Evolutionary conservation across 2,113 vertebrate species (phyloP), one percentile per base, ranked within the genome.

Genomic region (Crotophaga sulcirostris): DNA sequence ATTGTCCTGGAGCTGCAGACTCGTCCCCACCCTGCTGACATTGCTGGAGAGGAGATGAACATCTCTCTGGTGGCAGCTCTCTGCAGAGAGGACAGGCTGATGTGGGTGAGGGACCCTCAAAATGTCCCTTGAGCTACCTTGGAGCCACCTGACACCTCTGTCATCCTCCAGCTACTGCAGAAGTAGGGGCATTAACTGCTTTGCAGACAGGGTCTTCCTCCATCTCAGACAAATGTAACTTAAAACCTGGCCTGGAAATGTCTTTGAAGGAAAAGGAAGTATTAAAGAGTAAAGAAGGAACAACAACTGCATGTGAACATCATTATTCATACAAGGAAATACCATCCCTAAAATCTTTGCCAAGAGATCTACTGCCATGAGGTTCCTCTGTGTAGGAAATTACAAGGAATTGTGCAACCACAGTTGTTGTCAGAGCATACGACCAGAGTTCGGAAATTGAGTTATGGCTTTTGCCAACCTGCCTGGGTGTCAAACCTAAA

Each of bases 321-420:
- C n/a, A 7, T 72, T 49, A 89, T 58, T 26, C 62, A 31, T 76
- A 52, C 1, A 33, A 23, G 89, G 68, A 60, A 79, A 84, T 64
- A 81, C 77, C 91, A 87, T 45, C 89, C 62, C 45, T 49, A 14
- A 66, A 21, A 72, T 16, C 58, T 8, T 19, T 34, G 91, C 89
- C 91, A 69, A 80, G 87, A 87, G 94, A 66, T 17, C 74, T 73
- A 59, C 60, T 82, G 84, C 81, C 66, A 69, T 17, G n/a, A 7
- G 40, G 87, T 7, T 87, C 28, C 42, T 72, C 51, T 42, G 91
- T 29, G 38, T 54, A 17, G 54, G 75, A 77, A 91, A 51, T 21
- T 62, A 55, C 78, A 84, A 78, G 70, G 63, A 76, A n/a, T 95
- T 93, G 91, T 90, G 91, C 67, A 93, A 80, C 59, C 51, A 31